These are phyloP conservation scores for Heliconius eleuchia DNA, from an alignment of 1,140 invertebrate genomes.

Conservation along the genomic window DNA sequence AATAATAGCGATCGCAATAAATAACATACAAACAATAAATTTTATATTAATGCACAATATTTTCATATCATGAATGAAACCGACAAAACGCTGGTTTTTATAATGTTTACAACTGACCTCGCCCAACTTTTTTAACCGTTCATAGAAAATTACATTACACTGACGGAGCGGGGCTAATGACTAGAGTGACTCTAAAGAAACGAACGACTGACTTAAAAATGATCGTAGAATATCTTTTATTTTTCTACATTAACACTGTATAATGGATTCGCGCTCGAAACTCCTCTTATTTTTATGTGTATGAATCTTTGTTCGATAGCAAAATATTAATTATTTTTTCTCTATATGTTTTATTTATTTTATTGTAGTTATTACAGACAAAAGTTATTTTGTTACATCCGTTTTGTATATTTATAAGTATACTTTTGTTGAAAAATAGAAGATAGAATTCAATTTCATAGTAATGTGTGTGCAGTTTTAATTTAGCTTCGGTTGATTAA, in stretches of 20 bases:
- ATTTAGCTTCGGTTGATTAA: no score
- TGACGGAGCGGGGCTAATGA: slow-evolving; percentile 33
- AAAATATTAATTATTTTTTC: slow-evolving; percentile 9
- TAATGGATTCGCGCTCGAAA: slow-evolving; percentile 15
- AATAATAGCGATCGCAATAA: background rate
- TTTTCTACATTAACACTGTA: slow-evolving; percentile 17
- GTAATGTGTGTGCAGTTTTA: no score
- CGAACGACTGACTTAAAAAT: slow-evolving; percentile 26
- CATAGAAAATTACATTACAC: slow-evolving; percentile 34
- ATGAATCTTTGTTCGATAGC: background rate
- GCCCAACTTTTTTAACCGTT: slow-evolving; percentile 32
- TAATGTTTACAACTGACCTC: slow-evolving; percentile 25
- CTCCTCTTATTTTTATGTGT: no score
- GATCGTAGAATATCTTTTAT: slow-evolving; percentile 16
- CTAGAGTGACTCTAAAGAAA: slow-evolving; percentile 30
- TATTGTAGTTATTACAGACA: background rate
- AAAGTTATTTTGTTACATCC: background rate
- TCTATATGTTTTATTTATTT: background rate
- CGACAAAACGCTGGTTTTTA: slow-evolving; percentile 6
- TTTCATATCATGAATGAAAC: slow-evolving; percentile 4
- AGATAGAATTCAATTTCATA: no score
- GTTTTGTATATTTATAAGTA: background rate
- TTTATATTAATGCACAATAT: background rate
- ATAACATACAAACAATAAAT: background rate
- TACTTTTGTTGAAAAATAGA: background rate